Conservation (phyloP, 2,888 invertebrate genomes). For the Alloscopus bannaensis region DNA sequence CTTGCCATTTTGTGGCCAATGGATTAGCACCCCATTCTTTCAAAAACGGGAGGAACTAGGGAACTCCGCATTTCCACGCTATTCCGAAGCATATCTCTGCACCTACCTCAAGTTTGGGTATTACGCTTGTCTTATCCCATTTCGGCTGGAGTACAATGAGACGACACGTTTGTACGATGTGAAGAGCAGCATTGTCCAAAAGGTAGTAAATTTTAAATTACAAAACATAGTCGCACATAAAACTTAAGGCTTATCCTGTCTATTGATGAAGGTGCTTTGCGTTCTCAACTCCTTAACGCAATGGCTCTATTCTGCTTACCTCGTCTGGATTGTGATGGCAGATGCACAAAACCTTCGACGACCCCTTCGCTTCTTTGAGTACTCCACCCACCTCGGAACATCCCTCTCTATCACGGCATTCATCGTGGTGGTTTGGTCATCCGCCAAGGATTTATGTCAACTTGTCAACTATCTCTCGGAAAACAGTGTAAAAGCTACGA, state of each 20-base stretch:
- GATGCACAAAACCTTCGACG: no score
- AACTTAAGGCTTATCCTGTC: background rate
- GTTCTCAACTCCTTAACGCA: background rate
- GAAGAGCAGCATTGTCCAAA: background rate
- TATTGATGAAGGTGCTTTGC: background rate
- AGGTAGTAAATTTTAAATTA: background rate
- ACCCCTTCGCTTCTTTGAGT: no score
- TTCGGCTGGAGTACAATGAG: background rate
- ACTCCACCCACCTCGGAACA: no score
- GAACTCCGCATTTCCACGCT: background rate
- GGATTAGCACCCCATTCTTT: no score
- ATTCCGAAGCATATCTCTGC: background rate
- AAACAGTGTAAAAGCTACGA: no score
- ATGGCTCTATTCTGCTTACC: background rate
- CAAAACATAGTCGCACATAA: no score
- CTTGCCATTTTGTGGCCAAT: no score
- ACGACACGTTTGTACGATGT: background rate
- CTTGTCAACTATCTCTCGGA: no score
- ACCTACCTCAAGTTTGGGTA: background rate
- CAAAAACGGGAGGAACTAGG: no score
- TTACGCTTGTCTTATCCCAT: background rate
- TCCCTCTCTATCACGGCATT: no score
- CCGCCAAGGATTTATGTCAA: no score
- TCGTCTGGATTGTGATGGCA: background rate
- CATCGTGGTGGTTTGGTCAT: no score